Evolutionary conservation across 2,888 invertebrate genomes (phyloP).

Genomic region (Pardosa pseudoannulata): DNA sequence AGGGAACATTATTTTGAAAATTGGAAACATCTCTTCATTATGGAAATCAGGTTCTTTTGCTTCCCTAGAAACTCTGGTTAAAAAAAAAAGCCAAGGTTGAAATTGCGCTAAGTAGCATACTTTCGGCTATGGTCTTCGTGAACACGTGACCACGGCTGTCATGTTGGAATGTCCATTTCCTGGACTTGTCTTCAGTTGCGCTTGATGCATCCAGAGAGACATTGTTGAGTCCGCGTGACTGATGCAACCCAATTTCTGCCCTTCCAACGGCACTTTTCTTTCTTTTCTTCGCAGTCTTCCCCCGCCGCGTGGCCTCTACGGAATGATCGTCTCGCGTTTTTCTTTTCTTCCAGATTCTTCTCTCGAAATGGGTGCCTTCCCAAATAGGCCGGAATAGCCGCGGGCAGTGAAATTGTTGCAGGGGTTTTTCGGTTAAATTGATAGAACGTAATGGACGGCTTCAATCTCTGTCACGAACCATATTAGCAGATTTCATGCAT

Average conservation of each 20-base stretch:
- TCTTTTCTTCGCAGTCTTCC: not conserved
- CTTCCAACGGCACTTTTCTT: not conserved
- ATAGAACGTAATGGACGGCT: not conserved
- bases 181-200: not conserved
- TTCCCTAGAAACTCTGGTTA: too few relatives aligned
- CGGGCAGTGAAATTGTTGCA: not conserved
- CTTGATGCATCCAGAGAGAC: too few relatives aligned
- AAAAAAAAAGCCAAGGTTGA: too few relatives aligned
- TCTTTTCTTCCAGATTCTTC: not conserved
- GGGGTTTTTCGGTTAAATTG: not conserved
- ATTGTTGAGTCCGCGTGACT: not conserved
- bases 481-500: too few relatives aligned
- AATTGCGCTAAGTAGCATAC: too few relatives aligned
- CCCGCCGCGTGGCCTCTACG: not conserved
- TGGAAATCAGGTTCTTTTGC: too few relatives aligned
- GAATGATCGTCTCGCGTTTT: not conserved
- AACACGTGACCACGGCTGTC: too few relatives aligned
- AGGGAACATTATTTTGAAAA: too few relatives aligned
- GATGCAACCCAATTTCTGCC: not conserved
- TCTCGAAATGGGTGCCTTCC: not conserved
- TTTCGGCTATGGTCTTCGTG: too few relatives aligned
- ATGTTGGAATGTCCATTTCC: too few relatives aligned
- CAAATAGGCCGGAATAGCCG: conserved; percentile 4
- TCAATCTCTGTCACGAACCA: too few relatives aligned
- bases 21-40: too few relatives aligned